Conservation (phyloP, 2,113 vertebrate species). For the Aleadryas rufinucha region DNA sequence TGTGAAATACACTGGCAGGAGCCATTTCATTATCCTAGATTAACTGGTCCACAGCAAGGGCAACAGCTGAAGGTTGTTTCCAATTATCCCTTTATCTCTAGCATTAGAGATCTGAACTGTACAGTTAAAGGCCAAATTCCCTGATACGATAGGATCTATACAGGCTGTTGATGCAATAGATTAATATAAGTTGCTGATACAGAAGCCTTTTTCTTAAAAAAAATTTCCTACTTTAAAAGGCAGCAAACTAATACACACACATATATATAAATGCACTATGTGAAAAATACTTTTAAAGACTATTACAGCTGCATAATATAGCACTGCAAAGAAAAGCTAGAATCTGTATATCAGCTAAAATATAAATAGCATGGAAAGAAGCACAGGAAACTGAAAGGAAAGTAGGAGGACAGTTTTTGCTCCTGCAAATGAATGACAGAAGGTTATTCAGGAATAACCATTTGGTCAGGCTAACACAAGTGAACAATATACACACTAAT, state of each 20-base stretch:
- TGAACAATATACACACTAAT: neutral
- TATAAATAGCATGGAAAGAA: neutral
- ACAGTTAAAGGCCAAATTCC: neutral
- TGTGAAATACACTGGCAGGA: constrained; percentile 42
- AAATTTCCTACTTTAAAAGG: neutral
- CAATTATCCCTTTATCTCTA: neutral
- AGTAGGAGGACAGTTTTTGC: neutral
- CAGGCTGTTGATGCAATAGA: neutral
- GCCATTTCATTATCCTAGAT: constrained; percentile 11
- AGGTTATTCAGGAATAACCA: neutral
- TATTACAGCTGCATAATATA: neutral
- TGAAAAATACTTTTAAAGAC: neutral
- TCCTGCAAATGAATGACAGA: neutral
- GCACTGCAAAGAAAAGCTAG: neutral
- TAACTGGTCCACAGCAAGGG: constrained; percentile 7
- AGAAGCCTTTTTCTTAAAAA: neutral
- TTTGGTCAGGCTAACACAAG: neutral
- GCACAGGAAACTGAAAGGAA: neutral
- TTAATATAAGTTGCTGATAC: neutral
- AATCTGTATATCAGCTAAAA: neutral
- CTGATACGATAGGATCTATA: neutral
- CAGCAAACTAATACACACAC: neutral
- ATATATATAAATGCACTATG: neutral
- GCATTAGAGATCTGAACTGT: neutral
- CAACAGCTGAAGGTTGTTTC: neutral